Evolutionary conservation across 2,797 vertebrate genomes (phyloP), one percentile per base, ranked within the genome.

Genomic region (Xenentodon cancila): DNA sequence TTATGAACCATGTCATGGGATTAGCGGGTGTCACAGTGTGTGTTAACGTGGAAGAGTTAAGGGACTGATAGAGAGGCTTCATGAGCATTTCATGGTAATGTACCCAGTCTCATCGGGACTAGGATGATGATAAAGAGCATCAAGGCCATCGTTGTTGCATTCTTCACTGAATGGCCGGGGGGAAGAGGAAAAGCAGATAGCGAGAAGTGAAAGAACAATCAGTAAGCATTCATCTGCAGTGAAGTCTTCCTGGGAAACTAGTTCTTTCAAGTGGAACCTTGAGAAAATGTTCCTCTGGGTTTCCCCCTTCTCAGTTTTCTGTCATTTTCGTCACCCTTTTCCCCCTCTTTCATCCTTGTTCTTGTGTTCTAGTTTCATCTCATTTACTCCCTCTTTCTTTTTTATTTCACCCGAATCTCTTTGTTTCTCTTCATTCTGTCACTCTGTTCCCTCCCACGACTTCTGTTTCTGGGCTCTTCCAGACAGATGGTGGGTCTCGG

Each of bases 81-180:
- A 84, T 85, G 84, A 84, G 71, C 73, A 45, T 82, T 85, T 80
- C 76, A 82, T 81, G 80, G 50, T 82, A 78, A 88, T 79, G 67
- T 63, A 13, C 21, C 61, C 59, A 20, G 58, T 71, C 72, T 85
- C 73, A 49, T 61, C 1, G 59, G 46, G 47, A 40, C 71, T 75
- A 74, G 84, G 81, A n/a, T n/a, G 71, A 87, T 81, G 85, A 88
- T 86, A 81, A 81, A 89, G 80, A 74, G 80, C 80, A 80, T 81
- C 75, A 59, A 64, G 72, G 77, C 71, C 73, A 59, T 68, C 70
- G 5, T 48, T 9, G 9, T 67, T 66, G 21, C 50, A 79, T 67
- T 81, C 75, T 78, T 79, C 76, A 64, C 79, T 74, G 52, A 86
- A 66, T 62, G 61, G 76, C 71, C 55, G 16, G 19, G 61, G 72